A percentile compares a stretch with the other conserved stretches of the same genome.
phyloP scores from a whole-genome alignment of 1,140 invertebrate species.

The Neodiprion pinetum region DNA sequence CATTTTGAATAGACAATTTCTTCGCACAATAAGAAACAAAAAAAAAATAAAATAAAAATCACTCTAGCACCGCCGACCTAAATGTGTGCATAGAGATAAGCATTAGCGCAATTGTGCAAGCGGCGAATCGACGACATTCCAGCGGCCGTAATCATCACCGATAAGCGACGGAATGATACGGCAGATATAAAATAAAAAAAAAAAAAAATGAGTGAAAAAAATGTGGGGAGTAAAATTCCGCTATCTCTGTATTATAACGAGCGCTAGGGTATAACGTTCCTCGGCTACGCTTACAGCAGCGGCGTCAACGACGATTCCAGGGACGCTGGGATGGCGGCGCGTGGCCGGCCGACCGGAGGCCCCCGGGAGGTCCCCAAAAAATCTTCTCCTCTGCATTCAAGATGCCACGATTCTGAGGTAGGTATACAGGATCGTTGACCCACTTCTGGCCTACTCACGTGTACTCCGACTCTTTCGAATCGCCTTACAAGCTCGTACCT shows the following conservation, averaged over 20 bases:
- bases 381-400: neutral
- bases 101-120: neutral
- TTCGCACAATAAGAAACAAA: too few species aligned
- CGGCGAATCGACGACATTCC: neutral
- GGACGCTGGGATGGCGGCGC: neutral
- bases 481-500: neutral
- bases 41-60: too few species aligned
- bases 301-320: neutral
- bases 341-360: neutral
- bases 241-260: neutral
- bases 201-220: neutral
- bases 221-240: neutral
- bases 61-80: too few species aligned
- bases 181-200: neutral
- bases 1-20: too few species aligned
- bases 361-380: neutral
- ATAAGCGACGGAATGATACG: too few species aligned
- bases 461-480: neutral
- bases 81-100: too few species aligned
- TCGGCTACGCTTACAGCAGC: neutral
- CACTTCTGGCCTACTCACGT: neutral
- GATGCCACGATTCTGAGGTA: neutral
- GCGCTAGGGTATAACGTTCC: neutral
- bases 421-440: neutral
- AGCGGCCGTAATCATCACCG: neutral